Percentiles rank a stretch among this genome's conserved stretches.
Evolutionary conservation across 1,140 invertebrate genomes (phyloP).

Genomic region (Battus philenor): DNA sequence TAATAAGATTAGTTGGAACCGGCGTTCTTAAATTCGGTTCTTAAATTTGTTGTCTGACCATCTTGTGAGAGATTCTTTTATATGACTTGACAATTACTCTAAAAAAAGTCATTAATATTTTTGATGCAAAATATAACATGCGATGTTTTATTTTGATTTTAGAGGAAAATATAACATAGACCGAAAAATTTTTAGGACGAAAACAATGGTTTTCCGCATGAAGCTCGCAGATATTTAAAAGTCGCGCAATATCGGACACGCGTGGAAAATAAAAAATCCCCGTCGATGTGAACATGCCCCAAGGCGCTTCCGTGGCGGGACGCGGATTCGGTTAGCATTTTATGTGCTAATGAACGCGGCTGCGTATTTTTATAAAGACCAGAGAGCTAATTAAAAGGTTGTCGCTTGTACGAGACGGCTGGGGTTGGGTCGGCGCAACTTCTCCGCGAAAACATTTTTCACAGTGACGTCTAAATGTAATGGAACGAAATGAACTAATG

Average conservation of each 20-base stretch:
- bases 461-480: constrained; percentile 6
- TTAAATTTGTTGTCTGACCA: no score
- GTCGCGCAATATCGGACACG: background rate
- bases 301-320: background rate
- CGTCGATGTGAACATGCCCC: background rate
- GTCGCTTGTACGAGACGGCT: constrained; percentile 3
- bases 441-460: background rate
- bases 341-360: constrained; percentile 5
- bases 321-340: constrained; percentile 2
- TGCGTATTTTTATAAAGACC: constrained; percentile 12
- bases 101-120: no score
- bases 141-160: no score
- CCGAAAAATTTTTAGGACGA: no score
- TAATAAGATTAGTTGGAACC: no score
- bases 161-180: no score
- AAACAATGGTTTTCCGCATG: no score
- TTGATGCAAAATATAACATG: no score
- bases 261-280: background rate
- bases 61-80: no score
- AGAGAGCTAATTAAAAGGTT: constrained; percentile 13
- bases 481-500: background rate
- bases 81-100: no score
- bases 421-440: constrained; percentile 1
- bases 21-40: no score
- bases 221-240: background rate